Evolutionary conservation across 2,113 vertebrate genomes (phyloP).

Genomic region (Trogon surrucura): DNA sequence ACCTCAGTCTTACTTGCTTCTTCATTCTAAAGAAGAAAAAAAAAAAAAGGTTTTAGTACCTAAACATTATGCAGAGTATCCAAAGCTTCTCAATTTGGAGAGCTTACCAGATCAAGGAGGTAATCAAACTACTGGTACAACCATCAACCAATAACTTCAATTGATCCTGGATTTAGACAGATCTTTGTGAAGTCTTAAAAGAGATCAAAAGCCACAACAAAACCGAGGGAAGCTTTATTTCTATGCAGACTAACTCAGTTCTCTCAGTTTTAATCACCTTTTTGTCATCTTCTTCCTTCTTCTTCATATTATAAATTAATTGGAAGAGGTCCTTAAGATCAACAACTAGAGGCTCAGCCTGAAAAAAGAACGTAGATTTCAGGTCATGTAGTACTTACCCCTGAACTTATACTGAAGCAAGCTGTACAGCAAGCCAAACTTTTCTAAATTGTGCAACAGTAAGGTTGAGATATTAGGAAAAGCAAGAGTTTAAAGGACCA

Average conservation of each 20-base stretch:
- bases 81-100: neutral
- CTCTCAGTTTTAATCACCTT: constrained; percentile 72
- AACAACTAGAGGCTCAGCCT: constrained; percentile 93
- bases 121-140: neutral
- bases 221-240: neutral
- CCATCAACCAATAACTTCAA: neutral
- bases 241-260: neutral
- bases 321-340: constrained; percentile 98
- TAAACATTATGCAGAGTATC: neutral
- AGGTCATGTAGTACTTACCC: neutral
- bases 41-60: neutral
- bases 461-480: neutral
- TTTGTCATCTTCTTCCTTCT: constrained; percentile 86
- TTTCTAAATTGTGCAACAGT: neutral
- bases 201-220: neutral
- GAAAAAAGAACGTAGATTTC: constrained; percentile 15
- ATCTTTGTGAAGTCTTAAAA: neutral
- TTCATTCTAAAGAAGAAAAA: constrained; percentile 68
- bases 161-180: neutral
- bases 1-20: constrained; percentile 67
- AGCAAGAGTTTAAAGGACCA: neutral
- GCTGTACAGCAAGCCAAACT: neutral
- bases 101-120: neutral
- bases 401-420: neutral
- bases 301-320: constrained; percentile 92